Percentiles rank a stretch among this genome's conserved stretches.
Conservation (phyloP, 2,888 invertebrate genomes). For the Bhutanitis thaidina region DNA sequence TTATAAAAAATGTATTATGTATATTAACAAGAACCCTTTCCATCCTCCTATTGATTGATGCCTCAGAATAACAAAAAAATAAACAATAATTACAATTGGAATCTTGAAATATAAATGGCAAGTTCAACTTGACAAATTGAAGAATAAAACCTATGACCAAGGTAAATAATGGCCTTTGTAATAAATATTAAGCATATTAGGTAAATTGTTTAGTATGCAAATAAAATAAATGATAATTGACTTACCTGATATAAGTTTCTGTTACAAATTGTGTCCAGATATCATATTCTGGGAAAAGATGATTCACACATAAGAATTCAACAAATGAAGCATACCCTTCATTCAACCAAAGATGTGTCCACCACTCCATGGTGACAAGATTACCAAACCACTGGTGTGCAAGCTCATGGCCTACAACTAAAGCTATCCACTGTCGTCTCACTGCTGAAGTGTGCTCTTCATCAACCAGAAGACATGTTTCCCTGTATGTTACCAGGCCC, state of each 20-base stretch:
- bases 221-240: not conserved
- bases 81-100: no score
- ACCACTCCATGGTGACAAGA: constrained; percentile 99
- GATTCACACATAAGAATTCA: constrained; percentile 95
- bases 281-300: constrained; percentile 96
- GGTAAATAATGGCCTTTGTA: no score
- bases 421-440: constrained; percentile 91
- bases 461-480: constrained; percentile 94
- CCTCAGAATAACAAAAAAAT: no score
- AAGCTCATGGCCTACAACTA: constrained; percentile 94
- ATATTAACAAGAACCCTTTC: no score
- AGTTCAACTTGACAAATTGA: no score
- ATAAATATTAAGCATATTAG: no score
- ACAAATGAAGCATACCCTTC: constrained; percentile 98
- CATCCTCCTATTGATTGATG: no score
- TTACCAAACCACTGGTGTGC: constrained; percentile 99
- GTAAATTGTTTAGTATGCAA: no score
- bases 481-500: constrained; percentile 96
- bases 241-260: constrained; percentile 86
- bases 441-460: constrained; percentile 92
- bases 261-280: constrained; percentile 98
- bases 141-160: no score
- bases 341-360: constrained; percentile 98
- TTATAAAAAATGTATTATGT: no score
- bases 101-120: no score